phyloP scores from a whole-genome alignment of 2,888 invertebrate species.

The Amorpha juglandis region DNA sequence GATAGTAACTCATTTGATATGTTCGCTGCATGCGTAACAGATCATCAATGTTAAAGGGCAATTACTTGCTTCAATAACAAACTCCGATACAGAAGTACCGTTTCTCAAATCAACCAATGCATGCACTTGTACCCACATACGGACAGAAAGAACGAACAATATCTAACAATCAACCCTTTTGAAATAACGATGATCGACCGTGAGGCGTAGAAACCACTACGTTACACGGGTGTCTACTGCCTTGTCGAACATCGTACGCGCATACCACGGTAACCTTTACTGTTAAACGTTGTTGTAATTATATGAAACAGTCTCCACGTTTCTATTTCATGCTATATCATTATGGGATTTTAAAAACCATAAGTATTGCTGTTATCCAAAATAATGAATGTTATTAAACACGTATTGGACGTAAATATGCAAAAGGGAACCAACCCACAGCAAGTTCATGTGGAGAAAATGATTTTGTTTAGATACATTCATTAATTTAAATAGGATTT shows the following conservation, averaged over 20 bases:
- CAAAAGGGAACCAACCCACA: no score
- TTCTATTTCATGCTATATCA: not conserved
- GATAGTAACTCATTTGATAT: not conserved
- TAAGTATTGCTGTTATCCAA: not conserved
- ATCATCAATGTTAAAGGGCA: not conserved
- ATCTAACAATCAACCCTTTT: conserved; percentile 84
- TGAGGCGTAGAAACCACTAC: conserved; percentile 43
- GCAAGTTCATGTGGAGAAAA: no score
- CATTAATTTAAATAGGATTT: no score
- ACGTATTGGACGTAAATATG: no score
- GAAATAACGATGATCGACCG: conserved; percentile 71
- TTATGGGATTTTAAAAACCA: not conserved
- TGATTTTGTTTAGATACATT: no score
- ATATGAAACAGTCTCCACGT: conserved; percentile 8
- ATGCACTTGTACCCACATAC: conserved; percentile 74
- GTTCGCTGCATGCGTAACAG: not conserved
- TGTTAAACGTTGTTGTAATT: conserved; percentile 28
- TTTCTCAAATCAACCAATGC: conserved; percentile 39
- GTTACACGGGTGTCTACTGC: conserved; percentile 38
- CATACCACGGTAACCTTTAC: conserved; percentile 30
- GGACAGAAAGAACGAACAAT: conserved; percentile 56
- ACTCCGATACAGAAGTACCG: not conserved
- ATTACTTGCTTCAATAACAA: not conserved
- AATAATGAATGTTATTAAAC: no score
- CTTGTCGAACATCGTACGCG: conserved; percentile 52